These are phyloP conservation scores for Drosophila nigromelanica DNA, from an alignment of 1,140 invertebrate species.

Conservation along the genomic window DNA sequence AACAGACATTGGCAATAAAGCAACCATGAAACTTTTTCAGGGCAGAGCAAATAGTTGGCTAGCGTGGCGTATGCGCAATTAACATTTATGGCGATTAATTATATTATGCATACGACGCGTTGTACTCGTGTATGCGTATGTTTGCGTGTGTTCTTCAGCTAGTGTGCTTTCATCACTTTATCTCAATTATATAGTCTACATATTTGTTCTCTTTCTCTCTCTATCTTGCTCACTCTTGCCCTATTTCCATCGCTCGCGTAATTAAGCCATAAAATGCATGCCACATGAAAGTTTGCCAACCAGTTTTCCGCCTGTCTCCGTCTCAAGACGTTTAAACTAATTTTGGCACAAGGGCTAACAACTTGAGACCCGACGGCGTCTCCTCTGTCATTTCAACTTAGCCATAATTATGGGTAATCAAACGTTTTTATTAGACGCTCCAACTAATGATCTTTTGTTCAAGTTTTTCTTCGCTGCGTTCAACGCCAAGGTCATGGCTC, in stretches of 20 bases:
- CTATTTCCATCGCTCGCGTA: background rate
- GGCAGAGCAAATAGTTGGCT: conserved; percentile 37
- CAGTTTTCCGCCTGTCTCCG: conserved; percentile 11
- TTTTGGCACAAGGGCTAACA: conserved; percentile 44
- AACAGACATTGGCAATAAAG: conserved; percentile 8
- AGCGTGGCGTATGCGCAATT: conserved; percentile 79
- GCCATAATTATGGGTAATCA: conserved; percentile 74
- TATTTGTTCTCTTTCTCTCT: background rate
- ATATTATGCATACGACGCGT: conserved; percentile 66
- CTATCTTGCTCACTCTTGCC: background rate
- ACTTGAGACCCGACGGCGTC: conserved; percentile 27
- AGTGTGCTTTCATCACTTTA: conserved; percentile 17
- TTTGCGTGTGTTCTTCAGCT: background rate
- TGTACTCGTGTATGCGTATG: conserved; percentile 22
- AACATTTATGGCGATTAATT: conserved; percentile 81
- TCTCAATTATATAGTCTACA: conserved; percentile 4
- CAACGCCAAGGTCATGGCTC: conserved; percentile 53
- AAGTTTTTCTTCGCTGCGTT: conserved; percentile 1
- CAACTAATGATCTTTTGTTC: conserved; percentile 70
- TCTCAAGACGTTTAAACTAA: conserved; percentile 43
- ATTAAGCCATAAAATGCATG: conserved; percentile 48
- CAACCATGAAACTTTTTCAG: conserved; percentile 23
- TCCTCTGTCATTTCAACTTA: conserved; percentile 41
- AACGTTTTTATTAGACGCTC: conserved; percentile 68
- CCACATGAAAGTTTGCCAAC: conserved; percentile 38